Evolutionary conservation across 2,113 vertebrate species (phyloP), one percentile per base, ranked within the genome.

Genomic region (Petroica traversi): DNA sequence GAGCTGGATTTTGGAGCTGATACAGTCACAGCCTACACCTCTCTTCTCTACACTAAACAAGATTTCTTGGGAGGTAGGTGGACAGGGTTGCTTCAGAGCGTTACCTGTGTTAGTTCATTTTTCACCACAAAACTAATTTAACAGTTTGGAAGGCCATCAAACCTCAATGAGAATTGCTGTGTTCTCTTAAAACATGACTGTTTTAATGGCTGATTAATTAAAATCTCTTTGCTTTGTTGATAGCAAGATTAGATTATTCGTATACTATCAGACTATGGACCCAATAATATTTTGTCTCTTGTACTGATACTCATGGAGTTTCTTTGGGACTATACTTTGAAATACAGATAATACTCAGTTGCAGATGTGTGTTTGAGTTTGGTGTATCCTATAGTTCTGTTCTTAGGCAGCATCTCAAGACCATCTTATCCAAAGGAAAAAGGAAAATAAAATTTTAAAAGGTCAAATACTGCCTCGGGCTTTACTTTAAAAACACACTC

Each of bases 391-490:
- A 22, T 29, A 62, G 59, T 73, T 80, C 68, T 3, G 1, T 41
- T 74, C 63, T 71, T 61, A 43, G 51, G 19, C 74, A 85, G 62
- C 46, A 68, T 85, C 71, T 96, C 69, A 29, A 64, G 58, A 68
- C 18, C 28, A 36, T 59, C 43, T 86, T 51, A 68, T 48, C 36
- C 49, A 64, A 82, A 78, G 46, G 33, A 9, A 12, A 12, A 40
- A 66, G 49, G 48, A 66, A 79, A 49, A 67, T 43, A 17, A 14
- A 13, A 54, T 3, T 19, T 8, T 14, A 69, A 89, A 95, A 93
- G 81, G 95, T 80, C 87, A 86, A 41, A 85, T 82, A 73, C n/a
- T 63, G 85, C 92, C 73, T 75, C 41, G 63, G 83, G 96, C 91
- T 93, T 95, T 82, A n/a, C 61, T 93, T 81, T 38, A 79, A 57